Evolutionary conservation across 30 jellyfish, hydroid and myxozoan genomes (phyloP).

Genomic region (Aurelia aurita complex sp. Pacific): DNA sequence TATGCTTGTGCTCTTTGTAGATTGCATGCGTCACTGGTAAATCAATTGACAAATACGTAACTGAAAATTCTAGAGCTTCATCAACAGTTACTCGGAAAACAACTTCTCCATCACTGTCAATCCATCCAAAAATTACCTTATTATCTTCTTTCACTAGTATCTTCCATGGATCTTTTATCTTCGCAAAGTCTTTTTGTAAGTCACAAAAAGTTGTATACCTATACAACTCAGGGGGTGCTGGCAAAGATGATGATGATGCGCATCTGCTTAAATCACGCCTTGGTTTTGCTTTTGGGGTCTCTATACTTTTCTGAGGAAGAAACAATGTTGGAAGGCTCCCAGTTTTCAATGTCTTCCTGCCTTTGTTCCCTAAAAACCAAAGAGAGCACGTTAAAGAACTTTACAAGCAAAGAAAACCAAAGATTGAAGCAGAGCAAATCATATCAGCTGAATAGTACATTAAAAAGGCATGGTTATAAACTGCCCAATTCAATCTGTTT

Average conservation of each 20-base stretch:
- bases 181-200: background rate
- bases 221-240: conserved; percentile 14
- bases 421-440: no score
- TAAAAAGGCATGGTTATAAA: no score
- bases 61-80: conserved; percentile 1
- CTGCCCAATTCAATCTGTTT: no score
- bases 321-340: conserved; percentile 14
- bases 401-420: no score
- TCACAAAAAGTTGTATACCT: conserved; percentile 1
- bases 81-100: conserved; percentile 8
- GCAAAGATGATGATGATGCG: background rate
- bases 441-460: no score
- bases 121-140: no score
- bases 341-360: conserved; percentile 12
- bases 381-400: no score
- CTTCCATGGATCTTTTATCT: conserved; percentile 1
- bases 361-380: no score
- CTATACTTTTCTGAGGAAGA: conserved; percentile 13
- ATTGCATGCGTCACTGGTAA: conserved; percentile 11
- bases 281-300: conserved; percentile 6
- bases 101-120: conserved; percentile 1
- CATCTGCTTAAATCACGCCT: conserved; percentile 5
- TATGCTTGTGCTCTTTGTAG: conserved; percentile 1
- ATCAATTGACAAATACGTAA: conserved; percentile 8
- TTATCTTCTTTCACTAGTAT: no score